These are phyloP conservation scores for Chiridota heheva DNA, from an alignment of 35 echinoderm and acorn worm genomes.

Conservation along the genomic window DNA sequence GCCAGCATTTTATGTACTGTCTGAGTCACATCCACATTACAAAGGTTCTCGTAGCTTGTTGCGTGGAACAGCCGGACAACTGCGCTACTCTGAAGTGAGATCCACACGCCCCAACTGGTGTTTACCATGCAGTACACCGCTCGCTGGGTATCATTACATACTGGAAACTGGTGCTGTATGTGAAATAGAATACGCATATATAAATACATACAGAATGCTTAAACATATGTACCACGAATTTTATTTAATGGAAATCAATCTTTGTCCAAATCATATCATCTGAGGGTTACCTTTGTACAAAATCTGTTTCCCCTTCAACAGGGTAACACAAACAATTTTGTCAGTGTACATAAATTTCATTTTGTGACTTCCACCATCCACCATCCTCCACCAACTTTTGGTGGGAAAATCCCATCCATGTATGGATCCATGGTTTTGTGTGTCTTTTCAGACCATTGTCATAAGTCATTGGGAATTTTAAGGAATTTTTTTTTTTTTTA, in stretches of 20 bases:
- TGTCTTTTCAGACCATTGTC: too few relatives aligned
- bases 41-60: constrained; percentile 72
- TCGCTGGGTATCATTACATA: constrained; percentile 78
- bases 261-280: background rate
- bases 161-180: constrained; percentile 84
- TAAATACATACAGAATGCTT: background rate
- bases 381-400: too few relatives aligned
- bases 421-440: too few relatives aligned
- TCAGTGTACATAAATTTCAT: too few relatives aligned
- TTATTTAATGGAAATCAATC: background rate
- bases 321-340: too few relatives aligned
- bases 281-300: background rate
- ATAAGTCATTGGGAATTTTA: too few relatives aligned
- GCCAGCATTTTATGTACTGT: constrained; percentile 98
- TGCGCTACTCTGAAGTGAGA: constrained; percentile 94
- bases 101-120: constrained; percentile 86
- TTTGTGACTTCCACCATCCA: too few relatives aligned
- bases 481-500: too few relatives aligned
- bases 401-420: too few relatives aligned
- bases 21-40: constrained; percentile 94
- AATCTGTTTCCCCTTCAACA: too few relatives aligned
- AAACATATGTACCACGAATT: background rate
- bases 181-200: constrained; percentile 15
- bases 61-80: constrained; percentile 94
- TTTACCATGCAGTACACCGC: constrained; percentile 94